Evolutionary conservation across 2,888 invertebrate genomes (phyloP), one percentile per base, ranked within the genome.

Genomic region (Drosophila prostipennis): DNA sequence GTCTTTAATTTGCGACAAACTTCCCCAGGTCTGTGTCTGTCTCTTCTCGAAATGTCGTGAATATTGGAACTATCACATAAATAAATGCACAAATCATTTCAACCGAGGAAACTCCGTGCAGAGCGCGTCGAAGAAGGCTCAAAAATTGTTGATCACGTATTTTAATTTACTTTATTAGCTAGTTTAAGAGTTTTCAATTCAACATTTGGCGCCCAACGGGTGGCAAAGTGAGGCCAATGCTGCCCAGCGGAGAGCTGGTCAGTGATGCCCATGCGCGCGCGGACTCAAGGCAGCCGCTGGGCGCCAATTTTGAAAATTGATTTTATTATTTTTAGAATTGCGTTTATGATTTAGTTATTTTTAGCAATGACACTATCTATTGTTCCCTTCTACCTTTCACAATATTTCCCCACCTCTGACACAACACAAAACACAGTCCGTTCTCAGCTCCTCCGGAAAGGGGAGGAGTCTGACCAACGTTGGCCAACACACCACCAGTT

Each of bases 1-100:
- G 56, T 53, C 42, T 49, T 23, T 51, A 61, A 52, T 71, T 40
- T 53, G 43, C 40, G 51, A 43, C 64, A 43, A 60, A 42, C 36
- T 37, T 49, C 14, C 29, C 23, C 51, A 43, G 65, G 65, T 65
- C 52, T 53, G 16, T 54, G 42, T 39, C 37, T 51, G 45, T 45
- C 68, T 46, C 53, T 59, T 54, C 53, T 52, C 51, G 36, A 68
- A 26, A 29, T 69, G 57, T 57, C 51, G 42, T 32, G 10, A 45
- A 32, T 26, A 67, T 52, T 43, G 16, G 63, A 60, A 46, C 40
- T 40, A 39, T 54, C 39, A 76, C 52, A 48, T 48, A 78, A 76
- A 80, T 84, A 88, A 88, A 77, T 83, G 84, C 84, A 88, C 86
- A 84, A 82, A 75, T 74, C 55, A 71, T 72, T 72, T 71, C 16